phyloP scores from a whole-genome alignment of 2,888 invertebrate genomes.

The Xanthorhoe designata region DNA sequence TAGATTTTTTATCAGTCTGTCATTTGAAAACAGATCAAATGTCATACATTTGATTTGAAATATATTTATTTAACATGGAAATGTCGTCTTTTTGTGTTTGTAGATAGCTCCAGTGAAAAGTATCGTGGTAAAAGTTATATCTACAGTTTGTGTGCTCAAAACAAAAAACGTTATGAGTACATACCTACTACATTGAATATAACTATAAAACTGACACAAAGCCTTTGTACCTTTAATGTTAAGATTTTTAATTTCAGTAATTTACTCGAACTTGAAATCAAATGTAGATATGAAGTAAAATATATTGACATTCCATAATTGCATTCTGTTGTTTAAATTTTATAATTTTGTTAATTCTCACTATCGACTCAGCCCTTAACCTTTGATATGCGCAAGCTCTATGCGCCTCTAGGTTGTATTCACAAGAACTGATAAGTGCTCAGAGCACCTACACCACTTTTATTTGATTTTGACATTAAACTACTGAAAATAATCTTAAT shows the following conservation, averaged over 20 bases:
- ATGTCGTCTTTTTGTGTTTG: constrained; percentile 83
- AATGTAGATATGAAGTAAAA: constrained; percentile 84
- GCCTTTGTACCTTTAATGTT: constrained; percentile 74
- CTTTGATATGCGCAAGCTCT: too few species aligned
- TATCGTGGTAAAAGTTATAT: constrained; percentile 61
- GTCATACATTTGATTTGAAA: constrained; percentile 86
- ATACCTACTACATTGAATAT: constrained; percentile 51
- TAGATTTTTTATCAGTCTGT: constrained; percentile 84
- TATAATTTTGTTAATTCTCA: constrained; percentile 49
- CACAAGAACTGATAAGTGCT: too few species aligned
- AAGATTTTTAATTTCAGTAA: constrained; percentile 78
- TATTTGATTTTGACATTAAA: too few species aligned
- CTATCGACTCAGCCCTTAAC: neutral
- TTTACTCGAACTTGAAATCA: constrained; percentile 76
- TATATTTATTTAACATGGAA: constrained; percentile 85
- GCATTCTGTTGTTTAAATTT: constrained; percentile 80
- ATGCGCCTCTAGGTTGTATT: too few species aligned
- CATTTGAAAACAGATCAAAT: constrained; percentile 81
- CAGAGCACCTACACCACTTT: too few species aligned
- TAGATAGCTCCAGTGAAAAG: constrained; percentile 81
- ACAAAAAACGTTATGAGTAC: constrained; percentile 54
- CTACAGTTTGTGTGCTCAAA: constrained; percentile 52
- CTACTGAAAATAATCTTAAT: too few species aligned
- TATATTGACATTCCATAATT: constrained; percentile 85
- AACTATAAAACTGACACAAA: constrained; percentile 62